Evolutionary conservation across 2,113 vertebrate species (phyloP), one percentile per base, ranked within the genome.

Genomic region (Montifringilla adamsi): DNA sequence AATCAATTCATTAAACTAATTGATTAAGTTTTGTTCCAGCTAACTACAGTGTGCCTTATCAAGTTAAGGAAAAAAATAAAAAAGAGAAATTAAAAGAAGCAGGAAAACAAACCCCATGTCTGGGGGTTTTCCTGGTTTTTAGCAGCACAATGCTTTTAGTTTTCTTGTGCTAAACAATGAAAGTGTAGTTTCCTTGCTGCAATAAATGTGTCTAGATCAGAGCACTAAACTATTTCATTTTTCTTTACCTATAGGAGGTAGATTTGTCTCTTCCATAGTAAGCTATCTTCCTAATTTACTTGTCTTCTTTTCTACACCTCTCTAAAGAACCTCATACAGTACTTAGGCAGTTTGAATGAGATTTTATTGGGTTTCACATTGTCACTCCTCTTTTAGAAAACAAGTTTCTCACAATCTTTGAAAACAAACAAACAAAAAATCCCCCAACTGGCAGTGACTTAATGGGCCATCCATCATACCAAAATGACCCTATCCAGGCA

Each of bases 91-190:
- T 11, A 37, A 22, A 60, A 13, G 3, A 35, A 59, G 7, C 46
- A 55, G 31, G 2, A 69, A 56, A 66, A 37, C 4, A 37, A 3
- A 0, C 3, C 5, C 11, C 10, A 12, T 43, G 15, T 35, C 10
- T n/a, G n/a, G 22, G 37, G 12, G 10, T 27, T 47, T 47, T 66
- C 19, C 56, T 28, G 20, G 2, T 0, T 74, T 86, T 64, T 46
- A 64, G 26, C 19, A 84, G 24, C 24, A 23, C 20, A 67, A 12
- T 26, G 20, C 0, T 23, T 79, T 52, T 7, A 28, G 6, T 47
- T 80, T 56, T 72, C 24, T 37, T n/a, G 5, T 28, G 41, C 58
- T 56, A 52, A 72, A 68, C 10, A 11, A 21, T 11, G 6, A 13
- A 69, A 80, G 35, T 66, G 41, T 23, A 70, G 16, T 20, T 87